Evolutionary conservation across 2,797 vertebrate genomes (phyloP), one percentile per base, ranked within the genome.

Genomic region (Malurus leucopterus): DNA sequence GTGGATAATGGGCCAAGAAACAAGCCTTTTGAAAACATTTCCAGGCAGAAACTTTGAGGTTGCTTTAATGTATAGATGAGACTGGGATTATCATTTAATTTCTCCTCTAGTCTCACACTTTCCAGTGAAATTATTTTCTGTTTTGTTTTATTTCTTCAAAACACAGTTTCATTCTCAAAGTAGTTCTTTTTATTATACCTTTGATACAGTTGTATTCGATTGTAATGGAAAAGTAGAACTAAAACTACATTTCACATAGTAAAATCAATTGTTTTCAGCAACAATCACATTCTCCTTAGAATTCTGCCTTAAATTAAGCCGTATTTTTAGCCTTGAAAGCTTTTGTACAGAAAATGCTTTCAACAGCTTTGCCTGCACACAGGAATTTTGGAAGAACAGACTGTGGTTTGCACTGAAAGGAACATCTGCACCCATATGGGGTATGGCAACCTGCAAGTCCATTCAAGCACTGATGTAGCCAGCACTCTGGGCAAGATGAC

Each of bases 251-350:
- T 90, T 91, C 72, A 32, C 30, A 15, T 30, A 54, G 15, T 24
- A 83, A 84, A 94, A 84, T 73, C 26, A 58, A 86, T 27, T 51
- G 17, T 62, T 90, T 82, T 88, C 78, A 88, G 61, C 40, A 88
- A 76, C 57, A 73, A 51, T 76, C 40, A 30, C 22, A 24, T 88
- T 71, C 30, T 80, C 17, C 62, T 71, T 79, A 83, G 69, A 89
- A 80, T 72, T 77, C 50, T 88, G 40, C 41, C 69, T 83, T 68
- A 85, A 88, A 86, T 83, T 57, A 86, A 91, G 80, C 55, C 51
- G 20, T 64, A 72, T 74, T 82, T 91, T 91, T 74, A 89, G 58
- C 11, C n/a, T 43, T 74, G 75, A 87, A 91, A 83, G 29, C 40
- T 84, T 86, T 88, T 81, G 36, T 76, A 49, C 50, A 49, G 43